Evolutionary conservation across 2,888 invertebrate genomes (phyloP), one percentile per base, ranked within the genome.

Genomic region (Baronia brevicornis): DNA sequence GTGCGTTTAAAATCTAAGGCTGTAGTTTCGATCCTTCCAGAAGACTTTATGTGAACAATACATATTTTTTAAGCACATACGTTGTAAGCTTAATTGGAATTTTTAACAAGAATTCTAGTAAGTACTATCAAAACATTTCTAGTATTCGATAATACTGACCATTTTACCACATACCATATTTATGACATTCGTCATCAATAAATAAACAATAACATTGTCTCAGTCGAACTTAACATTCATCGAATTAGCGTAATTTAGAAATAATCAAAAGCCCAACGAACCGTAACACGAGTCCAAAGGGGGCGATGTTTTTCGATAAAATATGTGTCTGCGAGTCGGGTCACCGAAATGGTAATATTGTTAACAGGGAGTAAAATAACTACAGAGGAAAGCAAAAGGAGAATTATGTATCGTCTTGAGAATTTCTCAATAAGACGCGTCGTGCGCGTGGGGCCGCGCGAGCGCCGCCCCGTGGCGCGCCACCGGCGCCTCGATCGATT

Each of bases 391-490:
- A 73, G 67, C 67, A 74, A 78, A 78, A 77, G 60, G 66, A 70
- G 67, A 69, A 78, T 69, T 77, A 73, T 77, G 72, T 78, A 71
- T 73, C 75, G 69, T 74, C 72, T 78, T 57, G 75, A 58, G 82
- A 77, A 82, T 82, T 82, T 82, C 80, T 82, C 82, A 80, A 82
- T 80, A 79, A 78, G 73, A 67, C 57, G 65, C 64, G 67, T 59
- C 42, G 69, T 52, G 69, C 74, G 74, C 70, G 78, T 77, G 82
- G 78, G 77, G 77, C 70, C 25, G 50, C 72, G 68, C 69, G 62
- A 66, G 71, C 73, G 74, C 74, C 72, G 73, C 75, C 72, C 74
- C 66, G 72, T 61, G 65, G 71, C 67, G 68, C 55, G 51, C 49
- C 67, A 54, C 70, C 71, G 74, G 74, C 77, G 74, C 75, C 75